Conservation (phyloP, 2,888 invertebrate genomes). For the Scaptodrosophila latifasciaeformis region DNA sequence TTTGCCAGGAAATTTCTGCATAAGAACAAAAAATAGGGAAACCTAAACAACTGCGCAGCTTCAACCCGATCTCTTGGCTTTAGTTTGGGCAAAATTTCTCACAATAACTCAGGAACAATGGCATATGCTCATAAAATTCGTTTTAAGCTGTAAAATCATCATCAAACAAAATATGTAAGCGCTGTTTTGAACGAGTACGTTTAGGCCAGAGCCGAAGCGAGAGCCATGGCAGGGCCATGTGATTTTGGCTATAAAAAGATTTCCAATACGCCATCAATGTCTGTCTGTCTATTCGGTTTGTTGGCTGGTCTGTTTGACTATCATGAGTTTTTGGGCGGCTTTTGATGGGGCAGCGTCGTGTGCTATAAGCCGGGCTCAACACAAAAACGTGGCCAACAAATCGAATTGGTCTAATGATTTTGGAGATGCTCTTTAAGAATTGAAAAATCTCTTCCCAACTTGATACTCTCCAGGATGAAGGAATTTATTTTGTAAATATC, state of each 20-base stretch:
- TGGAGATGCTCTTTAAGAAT: no score
- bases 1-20: conserved; percentile 33
- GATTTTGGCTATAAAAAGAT: conserved; percentile 24
- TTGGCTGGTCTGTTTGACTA: no score
- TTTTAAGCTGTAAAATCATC: conserved; percentile 74
- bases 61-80: conserved; percentile 5
- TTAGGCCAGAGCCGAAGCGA: no score
- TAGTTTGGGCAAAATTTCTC: conserved; percentile 56
- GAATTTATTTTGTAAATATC: no score
- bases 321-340: no score
- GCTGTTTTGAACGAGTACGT: conserved; percentile 20
- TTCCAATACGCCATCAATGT: conserved; percentile 37
- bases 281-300: no score
- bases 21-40: conserved; percentile 18
- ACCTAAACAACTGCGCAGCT: background rate
- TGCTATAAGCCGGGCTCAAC: no score
- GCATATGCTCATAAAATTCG: conserved; percentile 72
- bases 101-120: conserved; percentile 71
- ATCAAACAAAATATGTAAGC: conserved; percentile 67
- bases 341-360: no score
- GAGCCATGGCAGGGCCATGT: no score
- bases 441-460: no score
- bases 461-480: no score
- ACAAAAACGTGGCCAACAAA: conserved; percentile 48
- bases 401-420: no score